Base-by-base conservation (phyloP, 2,797 vertebrate species). In the Lacerta agilis region DNA sequence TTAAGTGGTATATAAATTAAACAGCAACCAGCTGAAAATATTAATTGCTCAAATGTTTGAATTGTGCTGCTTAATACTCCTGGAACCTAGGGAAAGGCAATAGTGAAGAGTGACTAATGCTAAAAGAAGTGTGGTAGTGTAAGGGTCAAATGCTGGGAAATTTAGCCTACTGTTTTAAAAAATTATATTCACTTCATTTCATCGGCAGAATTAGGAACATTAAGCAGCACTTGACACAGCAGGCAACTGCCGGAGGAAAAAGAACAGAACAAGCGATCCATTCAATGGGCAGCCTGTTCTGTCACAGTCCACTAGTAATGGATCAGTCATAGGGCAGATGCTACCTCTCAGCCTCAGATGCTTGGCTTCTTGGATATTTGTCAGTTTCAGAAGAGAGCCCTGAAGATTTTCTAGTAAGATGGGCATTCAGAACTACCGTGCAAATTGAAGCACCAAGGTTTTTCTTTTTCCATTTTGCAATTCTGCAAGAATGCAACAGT, bases 101-200 rank as follows among this genome's bases (percentile, higher is more conserved):
- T 9, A 43, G 5, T 61, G 49, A 45, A 27, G 38, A 64, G 9
- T 27, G n/a, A 17, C 38, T 36, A 71, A 25, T 41, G 36, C 73
- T 33, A 67, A 55, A 91, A 83, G 43, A 69, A 91, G 73, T 49
- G 41, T 9, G 61, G 66, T 3, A 11, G 0, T 27, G 36, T 33
- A 0, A 38, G 75, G 29, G 77, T 43, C 41, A 88, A 92, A 90
- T 76, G 3, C 11, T n/a, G 45, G 72, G 86, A 91, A 25, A 90
- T 90, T 77, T 89, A 91, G 94, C 85, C 90, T 94, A 95, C 92
- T 91, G 94, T 6, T 84, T 92, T 93, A 91, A 88, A 23, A 43
- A 88, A 95, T 96, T 95, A 95, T 83, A 88, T 92, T 91, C 96
- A 96, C 93, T 94, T 93, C 94, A 96, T 96, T 97, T 97, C 94